These are phyloP conservation scores for Typhlichthys eigenmanni DNA, from an alignment of 2,797 vertebrate species.

Conservation along the genomic window DNA sequence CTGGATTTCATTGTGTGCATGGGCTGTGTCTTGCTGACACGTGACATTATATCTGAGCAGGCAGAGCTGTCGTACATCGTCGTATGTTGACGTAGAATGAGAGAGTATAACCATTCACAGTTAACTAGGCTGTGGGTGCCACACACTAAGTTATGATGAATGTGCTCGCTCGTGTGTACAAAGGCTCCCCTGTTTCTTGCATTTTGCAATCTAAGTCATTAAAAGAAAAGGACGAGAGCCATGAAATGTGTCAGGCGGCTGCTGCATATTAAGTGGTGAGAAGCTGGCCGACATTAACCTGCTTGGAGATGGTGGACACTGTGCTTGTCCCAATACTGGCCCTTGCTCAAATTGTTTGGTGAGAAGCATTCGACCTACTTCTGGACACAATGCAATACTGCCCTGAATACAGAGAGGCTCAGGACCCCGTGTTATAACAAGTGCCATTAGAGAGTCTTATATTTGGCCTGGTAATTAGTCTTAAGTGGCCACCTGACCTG, in stretches of 20 bases:
- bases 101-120: constrained; percentile 1
- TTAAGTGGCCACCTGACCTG: constrained; percentile 50
- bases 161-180: constrained; percentile 38
- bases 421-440: constrained; percentile 71
- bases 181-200: constrained; percentile 58
- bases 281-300: constrained; percentile 56
- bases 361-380: constrained; percentile 84
- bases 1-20: constrained; percentile 27
- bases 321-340: constrained; percentile 79
- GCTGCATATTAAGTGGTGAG: constrained; percentile 68
- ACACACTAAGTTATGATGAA: constrained; percentile 28
- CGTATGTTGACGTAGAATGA: constrained; percentile 9
- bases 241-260: constrained; percentile 67
- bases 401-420: constrained; percentile 76
- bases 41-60: constrained; percentile 22
- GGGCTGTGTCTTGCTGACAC: neutral
- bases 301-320: constrained; percentile 66
- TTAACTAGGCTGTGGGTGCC: constrained; percentile 1
- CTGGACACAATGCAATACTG: constrained; percentile 76
- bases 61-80: neutral
- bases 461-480: constrained; percentile 65
- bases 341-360: constrained; percentile 77
- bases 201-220: constrained; percentile 61
- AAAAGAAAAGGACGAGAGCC: constrained; percentile 64
- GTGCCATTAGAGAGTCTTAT: constrained; percentile 64